A percentile compares a stretch with the other conserved stretches of the same genome.
Conservation (phyloP, 2,888 invertebrate genomes). For the Catocala nupta region DNA sequence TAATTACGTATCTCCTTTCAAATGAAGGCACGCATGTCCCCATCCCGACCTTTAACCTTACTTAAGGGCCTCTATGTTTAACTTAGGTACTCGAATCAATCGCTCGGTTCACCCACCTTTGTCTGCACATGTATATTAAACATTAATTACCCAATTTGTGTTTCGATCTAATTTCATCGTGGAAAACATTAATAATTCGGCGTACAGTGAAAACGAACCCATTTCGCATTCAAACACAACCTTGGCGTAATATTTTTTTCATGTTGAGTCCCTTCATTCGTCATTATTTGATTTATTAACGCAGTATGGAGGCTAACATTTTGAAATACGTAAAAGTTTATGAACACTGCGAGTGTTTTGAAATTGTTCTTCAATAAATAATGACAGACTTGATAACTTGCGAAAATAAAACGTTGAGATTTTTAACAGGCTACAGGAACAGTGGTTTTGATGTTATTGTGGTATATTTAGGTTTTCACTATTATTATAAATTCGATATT, state of each 20-base stretch:
- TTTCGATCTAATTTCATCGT: slow-evolving; percentile 5
- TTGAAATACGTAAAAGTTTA: not conserved
- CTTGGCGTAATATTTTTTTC: slow-evolving; percentile 1
- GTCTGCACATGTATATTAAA: slow-evolving; percentile 3
- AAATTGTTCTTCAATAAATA: not conserved
- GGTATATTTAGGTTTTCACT: too few species aligned
- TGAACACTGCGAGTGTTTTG: not conserved
- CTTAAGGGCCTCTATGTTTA: not conserved
- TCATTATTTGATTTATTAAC: slow-evolving; percentile 8
- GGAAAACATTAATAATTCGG: slow-evolving; percentile 8
- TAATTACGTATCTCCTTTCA: too few species aligned
- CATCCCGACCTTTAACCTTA: not conserved
- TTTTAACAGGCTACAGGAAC: too few species aligned
- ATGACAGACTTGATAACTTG: not conserved
- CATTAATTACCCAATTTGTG: slow-evolving; percentile 7
- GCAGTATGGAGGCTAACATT: not conserved
- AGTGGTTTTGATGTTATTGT: too few species aligned
- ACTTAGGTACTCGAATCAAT: not conserved
- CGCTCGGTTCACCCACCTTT: not conserved
- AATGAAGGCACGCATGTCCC: not conserved
- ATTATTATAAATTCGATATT: too few species aligned
- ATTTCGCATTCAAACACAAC: slow-evolving; percentile 8
- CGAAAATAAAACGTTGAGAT: too few species aligned
- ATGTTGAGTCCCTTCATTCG: not conserved
- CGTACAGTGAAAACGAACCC: not conserved